Evolutionary conservation across 2,797 vertebrate species (phyloP).

Genomic region (Tadarida brasiliensis): DNA sequence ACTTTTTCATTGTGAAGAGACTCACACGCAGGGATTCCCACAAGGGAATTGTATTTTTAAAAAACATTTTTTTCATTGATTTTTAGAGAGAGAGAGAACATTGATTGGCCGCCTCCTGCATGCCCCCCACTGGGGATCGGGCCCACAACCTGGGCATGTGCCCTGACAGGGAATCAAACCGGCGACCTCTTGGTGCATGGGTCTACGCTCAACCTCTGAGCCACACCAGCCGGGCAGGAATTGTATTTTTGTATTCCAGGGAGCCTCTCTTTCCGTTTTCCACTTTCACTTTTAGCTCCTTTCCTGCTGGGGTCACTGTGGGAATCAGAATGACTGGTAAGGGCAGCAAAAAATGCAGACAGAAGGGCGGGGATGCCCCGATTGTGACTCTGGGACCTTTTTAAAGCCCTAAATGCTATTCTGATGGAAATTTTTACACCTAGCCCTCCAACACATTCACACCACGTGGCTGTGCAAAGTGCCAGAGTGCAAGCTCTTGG

Average conservation of each 20-base stretch:
- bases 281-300: background rate
- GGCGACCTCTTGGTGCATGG: too few relatives aligned
- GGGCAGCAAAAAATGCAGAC: background rate
- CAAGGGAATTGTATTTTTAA: background rate
- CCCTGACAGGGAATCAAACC: too few relatives aligned
- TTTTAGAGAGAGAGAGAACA: too few relatives aligned
- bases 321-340: background rate
- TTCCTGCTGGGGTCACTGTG: background rate
- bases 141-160: too few relatives aligned
- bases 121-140: too few relatives aligned
- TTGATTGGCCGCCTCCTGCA: too few relatives aligned
- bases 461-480: background rate
- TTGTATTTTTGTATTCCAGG: background rate
- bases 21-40: too few relatives aligned
- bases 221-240: too few relatives aligned
- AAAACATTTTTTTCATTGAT: too few relatives aligned
- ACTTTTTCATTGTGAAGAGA: background rate
- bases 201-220: too few relatives aligned
- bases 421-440: constrained; percentile 28
- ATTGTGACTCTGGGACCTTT: background rate
- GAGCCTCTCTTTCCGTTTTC: background rate
- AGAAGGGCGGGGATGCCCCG: background rate
- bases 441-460: background rate
- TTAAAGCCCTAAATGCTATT: background rate
- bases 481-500: constrained; percentile 63